Evolutionary conservation across 1,140 invertebrate species (phyloP), one percentile per base, ranked within the genome.

Genomic region (Drosophila nikananu): DNA sequence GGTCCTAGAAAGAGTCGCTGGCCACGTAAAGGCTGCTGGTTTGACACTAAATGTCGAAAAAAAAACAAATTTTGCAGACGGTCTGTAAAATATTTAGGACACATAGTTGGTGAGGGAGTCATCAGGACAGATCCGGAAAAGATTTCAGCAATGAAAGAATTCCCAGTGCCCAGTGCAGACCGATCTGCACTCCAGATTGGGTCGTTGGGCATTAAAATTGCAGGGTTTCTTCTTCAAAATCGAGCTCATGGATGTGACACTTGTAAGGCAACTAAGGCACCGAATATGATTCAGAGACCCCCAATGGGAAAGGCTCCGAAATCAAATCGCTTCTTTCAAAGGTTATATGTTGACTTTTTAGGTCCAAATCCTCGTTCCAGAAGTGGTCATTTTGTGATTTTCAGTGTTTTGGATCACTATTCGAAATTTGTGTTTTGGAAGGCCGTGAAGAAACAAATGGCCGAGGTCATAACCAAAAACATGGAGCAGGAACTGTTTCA

Each of bases 401-500:
- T 32, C 5, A 32, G 10, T 32, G 30, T 32, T 10, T 3, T 32
- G 9, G 30, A 32, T 10, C 30, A 32, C 30, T 32, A 32, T 32
- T 32, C 30, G 9, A 32, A 30, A 10, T 30, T 30, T 30, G 30
- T 30, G 3, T 30, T 19, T 2, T 44, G 19, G n/a, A 44, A 44
- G n/a, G n/a, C 41, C 2, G 15, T 44, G 2, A 44, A 19, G n/a
- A 44, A 19, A 2, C 41, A 44, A 19, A 44, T n/a, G 37, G 57
- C 58, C 15, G 46, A 55, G 1, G 51, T 46, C 2, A 27, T 78
- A 5, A 35, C 48, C 17, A 44, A 66, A 49, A 64, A 55, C 19
- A 25, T 75, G 17, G 65, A 76, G 35, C 21, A 52, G 15, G 65
- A 79, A 9, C 13, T 79, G 5, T 79, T 79, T 23, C 55, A 65